Evolutionary conservation across 2,888 invertebrate genomes (phyloP).

Genomic region (Erpobdella octoculata): DNA sequence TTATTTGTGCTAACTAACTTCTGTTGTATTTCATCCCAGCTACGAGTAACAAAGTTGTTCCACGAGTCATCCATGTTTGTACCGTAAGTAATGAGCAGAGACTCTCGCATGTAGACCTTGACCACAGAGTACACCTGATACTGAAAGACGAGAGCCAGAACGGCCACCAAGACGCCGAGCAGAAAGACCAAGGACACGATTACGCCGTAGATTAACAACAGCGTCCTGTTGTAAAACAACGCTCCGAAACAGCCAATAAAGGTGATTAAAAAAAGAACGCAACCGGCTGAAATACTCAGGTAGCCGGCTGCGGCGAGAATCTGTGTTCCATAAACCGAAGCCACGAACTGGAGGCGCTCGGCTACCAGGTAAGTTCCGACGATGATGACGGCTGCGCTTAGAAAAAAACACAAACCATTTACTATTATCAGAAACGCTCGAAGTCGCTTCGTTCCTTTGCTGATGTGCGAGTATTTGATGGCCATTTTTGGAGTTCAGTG

Average conservation of each 20-base stretch:
- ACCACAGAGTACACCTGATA: conserved; percentile 26
- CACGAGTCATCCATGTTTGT: conserved; percentile 28
- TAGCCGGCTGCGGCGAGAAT: conserved; percentile 27
- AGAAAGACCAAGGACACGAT: conserved; percentile 26
- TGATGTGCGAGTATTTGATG: conserved; percentile 17
- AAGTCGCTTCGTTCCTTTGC: conserved; percentile 3
- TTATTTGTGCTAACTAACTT: conserved; percentile 16
- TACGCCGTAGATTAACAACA: conserved; percentile 24
- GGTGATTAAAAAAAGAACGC: conserved; percentile 27
- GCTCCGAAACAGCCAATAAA: conserved; percentile 30
- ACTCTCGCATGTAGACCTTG: conserved; percentile 30
- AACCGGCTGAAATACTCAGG: conserved; percentile 23
- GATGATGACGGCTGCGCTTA: conserved; percentile 21
- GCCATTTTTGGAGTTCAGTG: not conserved
- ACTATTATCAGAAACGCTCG: conserved; percentile 2
- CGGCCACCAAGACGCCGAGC: conserved; percentile 20
- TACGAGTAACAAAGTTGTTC: conserved; percentile 30
- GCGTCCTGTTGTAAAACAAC: conserved; percentile 12
- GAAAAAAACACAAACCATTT: conserved; percentile 20
- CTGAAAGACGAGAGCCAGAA: conserved; percentile 22
- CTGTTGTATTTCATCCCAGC: conserved; percentile 32
- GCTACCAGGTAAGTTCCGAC: conserved; percentile 23
- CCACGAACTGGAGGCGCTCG: conserved; percentile 24
- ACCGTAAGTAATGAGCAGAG: conserved; percentile 28
- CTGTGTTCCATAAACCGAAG: conserved; percentile 27